Conservation (phyloP, 2,113 vertebrate genomes). For the Corythornis vintsioides region DNA sequence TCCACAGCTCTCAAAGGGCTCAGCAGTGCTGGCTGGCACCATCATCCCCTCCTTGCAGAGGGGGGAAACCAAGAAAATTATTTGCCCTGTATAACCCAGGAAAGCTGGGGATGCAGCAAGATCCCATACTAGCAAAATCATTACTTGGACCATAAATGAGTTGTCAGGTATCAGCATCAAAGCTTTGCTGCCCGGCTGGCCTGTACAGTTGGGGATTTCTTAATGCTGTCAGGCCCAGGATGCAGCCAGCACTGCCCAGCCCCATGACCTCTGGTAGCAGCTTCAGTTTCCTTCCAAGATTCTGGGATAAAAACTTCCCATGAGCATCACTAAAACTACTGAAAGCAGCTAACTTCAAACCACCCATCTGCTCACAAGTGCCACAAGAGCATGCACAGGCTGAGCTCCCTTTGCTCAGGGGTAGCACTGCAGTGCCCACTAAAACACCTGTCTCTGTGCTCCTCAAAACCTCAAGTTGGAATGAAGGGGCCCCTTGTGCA, state of each 20-base stretch:
- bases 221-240: neutral
- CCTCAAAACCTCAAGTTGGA: neutral
- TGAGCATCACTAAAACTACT: accelerated
- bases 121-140: neutral
- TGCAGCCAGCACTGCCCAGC: neutral
- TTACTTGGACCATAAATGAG: neutral
- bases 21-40: neutral
- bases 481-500: neutral
- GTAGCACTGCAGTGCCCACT: accelerated
- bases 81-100: neutral
- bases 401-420: neutral
- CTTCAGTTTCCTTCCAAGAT: neutral
- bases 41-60: neutral
- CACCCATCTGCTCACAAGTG: neutral
- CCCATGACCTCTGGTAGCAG: neutral
- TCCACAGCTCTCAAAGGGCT: neutral
- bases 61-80: neutral
- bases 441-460: neutral
- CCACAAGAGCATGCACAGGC: accelerated
- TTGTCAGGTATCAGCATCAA: neutral
- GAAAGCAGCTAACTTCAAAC: neutral
- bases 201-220: neutral
- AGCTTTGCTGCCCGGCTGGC: neutral
- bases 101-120: neutral
- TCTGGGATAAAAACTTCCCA: neutral